Conservation (phyloP, 2,888 invertebrate genomes). For the Drosophila formosana region DNA sequence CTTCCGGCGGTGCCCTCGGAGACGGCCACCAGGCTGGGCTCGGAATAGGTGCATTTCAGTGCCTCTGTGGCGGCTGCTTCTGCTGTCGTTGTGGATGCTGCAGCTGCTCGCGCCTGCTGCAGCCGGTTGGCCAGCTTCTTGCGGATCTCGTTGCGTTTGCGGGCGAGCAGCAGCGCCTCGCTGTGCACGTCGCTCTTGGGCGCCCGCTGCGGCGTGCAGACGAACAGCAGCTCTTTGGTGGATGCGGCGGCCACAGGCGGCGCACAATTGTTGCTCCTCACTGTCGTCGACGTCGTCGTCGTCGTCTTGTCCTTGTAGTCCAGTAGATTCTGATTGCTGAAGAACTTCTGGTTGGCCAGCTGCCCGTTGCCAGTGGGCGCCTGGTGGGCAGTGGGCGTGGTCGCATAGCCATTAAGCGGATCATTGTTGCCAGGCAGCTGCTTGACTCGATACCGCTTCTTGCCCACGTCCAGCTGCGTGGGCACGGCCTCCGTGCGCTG, state of each 20-base stretch:
- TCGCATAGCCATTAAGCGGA: conserved; percentile 82
- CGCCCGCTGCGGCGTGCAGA: conserved; percentile 83
- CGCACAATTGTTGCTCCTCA: conserved; percentile 7
- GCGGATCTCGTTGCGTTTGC: conserved; percentile 81
- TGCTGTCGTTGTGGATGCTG: conserved; percentile 21
- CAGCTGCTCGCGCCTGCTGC: conserved; percentile 56
- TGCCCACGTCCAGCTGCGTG: conserved; percentile 69
- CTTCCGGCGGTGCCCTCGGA: conserved; percentile 76
- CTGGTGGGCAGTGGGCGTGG: conserved; percentile 82
- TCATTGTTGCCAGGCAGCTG: conserved; percentile 65
- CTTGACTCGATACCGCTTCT: conserved; percentile 78
- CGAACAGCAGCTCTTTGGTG: conserved; percentile 83
- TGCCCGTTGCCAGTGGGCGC: conserved; percentile 73
- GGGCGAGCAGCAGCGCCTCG: conserved; percentile 77
- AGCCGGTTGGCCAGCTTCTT: conserved; percentile 73
- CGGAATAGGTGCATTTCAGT: conserved; percentile 84
- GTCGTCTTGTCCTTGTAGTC: conserved; percentile 75
- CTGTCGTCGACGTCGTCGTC: neutral
- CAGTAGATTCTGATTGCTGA: conserved; percentile 84
- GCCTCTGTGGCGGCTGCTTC: conserved; percentile 52
- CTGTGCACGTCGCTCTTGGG: conserved; percentile 72
- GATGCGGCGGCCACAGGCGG: conserved; percentile 61
- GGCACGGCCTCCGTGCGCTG: conserved; percentile 61
- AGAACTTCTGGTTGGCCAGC: conserved; percentile 82
- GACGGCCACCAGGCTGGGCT: conserved; percentile 84